Conservation (phyloP, 2,113 vertebrate species). For the Calidris pugnax region DNA sequence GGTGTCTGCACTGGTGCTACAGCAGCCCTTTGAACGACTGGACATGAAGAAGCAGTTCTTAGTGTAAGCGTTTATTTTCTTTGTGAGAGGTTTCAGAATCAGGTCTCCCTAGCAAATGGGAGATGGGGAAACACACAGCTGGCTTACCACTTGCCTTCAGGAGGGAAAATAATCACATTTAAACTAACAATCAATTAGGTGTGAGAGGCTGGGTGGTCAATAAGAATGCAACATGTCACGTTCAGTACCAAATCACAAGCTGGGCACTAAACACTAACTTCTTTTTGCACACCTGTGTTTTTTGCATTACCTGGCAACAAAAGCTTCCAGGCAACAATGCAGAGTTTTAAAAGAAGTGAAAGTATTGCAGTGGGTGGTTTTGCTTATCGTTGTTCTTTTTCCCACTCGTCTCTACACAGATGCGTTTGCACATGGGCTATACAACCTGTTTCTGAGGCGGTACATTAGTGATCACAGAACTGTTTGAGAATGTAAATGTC, state of each 20-base stretch:
- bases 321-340: neutral
- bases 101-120: neutral
- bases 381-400: neutral
- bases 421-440: neutral
- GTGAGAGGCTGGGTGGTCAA: constrained; percentile 4
- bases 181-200: constrained; percentile 4
- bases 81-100: neutral
- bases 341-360: constrained; percentile 5
- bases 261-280: neutral
- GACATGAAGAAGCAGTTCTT: neutral
- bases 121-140: neutral
- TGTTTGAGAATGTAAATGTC: neutral
- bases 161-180: constrained; percentile 23
- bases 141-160: constrained; percentile 10
- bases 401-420: neutral
- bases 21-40: neutral
- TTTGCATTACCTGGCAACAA: constrained; percentile 41
- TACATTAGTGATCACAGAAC: neutral
- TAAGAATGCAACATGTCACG: neutral
- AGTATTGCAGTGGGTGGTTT: neutral
- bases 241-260: neutral
- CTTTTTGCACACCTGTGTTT: constrained; percentile 27
- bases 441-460: constrained; percentile 3
- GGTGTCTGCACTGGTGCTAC: neutral
- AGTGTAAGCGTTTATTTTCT: neutral